phyloP scores from a whole-genome alignment of 1,140 invertebrate species.

The Magallana angulata region DNA sequence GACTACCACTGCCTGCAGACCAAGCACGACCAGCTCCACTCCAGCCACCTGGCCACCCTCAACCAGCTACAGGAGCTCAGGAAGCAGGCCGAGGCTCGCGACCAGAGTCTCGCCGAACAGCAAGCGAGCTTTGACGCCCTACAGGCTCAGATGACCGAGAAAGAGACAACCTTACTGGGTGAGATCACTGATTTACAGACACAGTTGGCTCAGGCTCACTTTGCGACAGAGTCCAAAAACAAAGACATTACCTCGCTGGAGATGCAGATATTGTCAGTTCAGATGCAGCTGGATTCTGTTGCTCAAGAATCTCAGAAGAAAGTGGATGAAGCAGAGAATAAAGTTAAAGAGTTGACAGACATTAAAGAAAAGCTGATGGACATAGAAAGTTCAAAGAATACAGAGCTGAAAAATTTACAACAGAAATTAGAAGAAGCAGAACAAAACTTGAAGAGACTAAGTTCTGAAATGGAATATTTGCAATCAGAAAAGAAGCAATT shows the following conservation, averaged over 20 bases:
- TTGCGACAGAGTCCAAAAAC: slow-evolving; percentile 45
- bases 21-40: slow-evolving; percentile 55
- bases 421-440: slow-evolving; percentile 42
- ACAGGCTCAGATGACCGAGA: slow-evolving; percentile 44
- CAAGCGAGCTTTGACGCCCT: slow-evolving; percentile 43
- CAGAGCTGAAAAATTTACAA: slow-evolving; percentile 59
- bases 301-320: slow-evolving; percentile 30
- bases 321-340: slow-evolving; percentile 44
- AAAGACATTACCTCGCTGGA: slow-evolving; percentile 52
- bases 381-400: slow-evolving; percentile 55
- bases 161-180: slow-evolving; percentile 14
- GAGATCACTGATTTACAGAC: slow-evolving; percentile 49
- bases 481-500: slow-evolving; percentile 46
- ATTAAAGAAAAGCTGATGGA: slow-evolving; percentile 56
- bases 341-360: slow-evolving; percentile 40
- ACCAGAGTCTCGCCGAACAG: slow-evolving; percentile 37
- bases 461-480: slow-evolving; percentile 12
- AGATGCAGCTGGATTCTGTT: slow-evolving; percentile 55
- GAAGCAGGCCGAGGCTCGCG: slow-evolving; percentile 46
- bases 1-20: slow-evolving; percentile 53
- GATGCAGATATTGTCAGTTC: slow-evolving; percentile 57
- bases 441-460: slow-evolving; percentile 44
- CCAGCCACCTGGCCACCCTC: slow-evolving; percentile 47
- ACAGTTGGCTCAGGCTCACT: slow-evolving; percentile 45
- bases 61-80: slow-evolving; percentile 53